Percentiles rank a stretch among this genome's conserved stretches.
Conservation (phyloP, 2,888 invertebrate genomes). For the Cephus sareptanus region DNA sequence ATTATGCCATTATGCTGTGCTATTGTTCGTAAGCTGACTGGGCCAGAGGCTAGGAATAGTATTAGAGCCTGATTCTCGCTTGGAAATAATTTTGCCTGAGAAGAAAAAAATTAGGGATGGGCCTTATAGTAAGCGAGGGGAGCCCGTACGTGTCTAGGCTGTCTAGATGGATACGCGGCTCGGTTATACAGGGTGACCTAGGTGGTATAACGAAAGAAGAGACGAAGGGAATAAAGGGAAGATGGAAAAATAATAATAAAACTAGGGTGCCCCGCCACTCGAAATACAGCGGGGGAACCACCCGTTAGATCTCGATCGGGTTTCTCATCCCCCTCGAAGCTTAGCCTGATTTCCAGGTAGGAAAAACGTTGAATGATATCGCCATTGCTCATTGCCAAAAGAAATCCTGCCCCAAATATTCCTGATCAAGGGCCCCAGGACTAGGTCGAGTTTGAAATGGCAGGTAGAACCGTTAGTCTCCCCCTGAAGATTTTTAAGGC, state of each 20-base stretch:
- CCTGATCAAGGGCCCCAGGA: conserved; percentile 42
- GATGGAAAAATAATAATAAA: conserved; percentile 17
- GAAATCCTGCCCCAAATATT: conserved; percentile 49
- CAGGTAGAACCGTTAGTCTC: conserved; percentile 54
- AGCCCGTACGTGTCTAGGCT: not conserved
- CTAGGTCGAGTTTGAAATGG: conserved; percentile 16
- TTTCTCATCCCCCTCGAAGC: conserved; percentile 31
- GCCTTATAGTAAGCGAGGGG: not conserved
- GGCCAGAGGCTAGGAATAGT: conserved; percentile 40
- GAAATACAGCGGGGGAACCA: conserved; percentile 20
- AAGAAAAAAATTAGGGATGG: conserved; percentile 11
- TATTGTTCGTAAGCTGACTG: conserved; percentile 31
- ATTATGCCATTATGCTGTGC: conserved; percentile 31
- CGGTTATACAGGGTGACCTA: not conserved
- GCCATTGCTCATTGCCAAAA: conserved; percentile 15
- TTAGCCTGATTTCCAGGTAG: conserved; percentile 49
- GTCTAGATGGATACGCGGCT: not conserved
- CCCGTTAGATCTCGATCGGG: conserved; percentile 45
- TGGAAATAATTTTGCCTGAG: conserved; percentile 42
- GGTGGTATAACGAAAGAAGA: conserved; percentile 1
- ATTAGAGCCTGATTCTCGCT: conserved; percentile 53
- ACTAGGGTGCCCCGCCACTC: conserved; percentile 19
- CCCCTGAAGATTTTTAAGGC: conserved; percentile 9
- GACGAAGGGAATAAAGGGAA: conserved; percentile 12
- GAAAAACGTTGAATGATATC: conserved; percentile 60